phyloP scores from a whole-genome alignment of 1,140 invertebrate genomes.

The Hyposmocoma kahamanoa region DNA sequence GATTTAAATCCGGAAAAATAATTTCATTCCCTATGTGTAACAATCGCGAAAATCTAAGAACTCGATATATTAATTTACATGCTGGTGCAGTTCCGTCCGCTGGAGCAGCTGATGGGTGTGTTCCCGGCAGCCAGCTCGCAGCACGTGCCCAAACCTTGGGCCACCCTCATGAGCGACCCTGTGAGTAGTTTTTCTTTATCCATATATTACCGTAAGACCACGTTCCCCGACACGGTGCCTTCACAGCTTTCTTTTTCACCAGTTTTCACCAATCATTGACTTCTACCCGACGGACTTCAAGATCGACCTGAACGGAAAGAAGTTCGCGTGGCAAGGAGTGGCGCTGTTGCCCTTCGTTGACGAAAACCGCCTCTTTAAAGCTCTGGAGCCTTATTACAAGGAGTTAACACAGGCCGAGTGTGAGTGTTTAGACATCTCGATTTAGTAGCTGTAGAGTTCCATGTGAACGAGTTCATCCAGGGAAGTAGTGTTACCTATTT shows the following conservation, averaged over 20 bases:
- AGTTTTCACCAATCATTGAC: conserved; percentile 97
- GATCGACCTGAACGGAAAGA: conserved; percentile 99
- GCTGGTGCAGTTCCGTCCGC: conserved; percentile 95
- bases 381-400: conserved; percentile 87
- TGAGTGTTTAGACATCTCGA: conserved; percentile 40
- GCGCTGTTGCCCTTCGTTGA: conserved; percentile 98
- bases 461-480: too few species aligned
- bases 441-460: too few species aligned
- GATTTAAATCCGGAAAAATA: too few species aligned
- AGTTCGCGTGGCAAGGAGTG: conserved; percentile 99
- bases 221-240: background rate
- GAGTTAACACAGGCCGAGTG: conserved; percentile 88
- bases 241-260: conserved; percentile 22
- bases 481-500: too few species aligned
- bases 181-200: background rate
- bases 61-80: too few species aligned
- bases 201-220: background rate
- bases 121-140: conserved; percentile 97
- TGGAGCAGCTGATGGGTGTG: conserved; percentile 99
- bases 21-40: too few species aligned
- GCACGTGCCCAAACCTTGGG: conserved; percentile 96
- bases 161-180: conserved; percentile 90
- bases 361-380: conserved; percentile 91
- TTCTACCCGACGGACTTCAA: conserved; percentile 99
- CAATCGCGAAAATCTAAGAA: too few species aligned